Evolutionary conservation across 2,888 invertebrate species (phyloP).

Genomic region (Eueremaeus valkanovi): DNA sequence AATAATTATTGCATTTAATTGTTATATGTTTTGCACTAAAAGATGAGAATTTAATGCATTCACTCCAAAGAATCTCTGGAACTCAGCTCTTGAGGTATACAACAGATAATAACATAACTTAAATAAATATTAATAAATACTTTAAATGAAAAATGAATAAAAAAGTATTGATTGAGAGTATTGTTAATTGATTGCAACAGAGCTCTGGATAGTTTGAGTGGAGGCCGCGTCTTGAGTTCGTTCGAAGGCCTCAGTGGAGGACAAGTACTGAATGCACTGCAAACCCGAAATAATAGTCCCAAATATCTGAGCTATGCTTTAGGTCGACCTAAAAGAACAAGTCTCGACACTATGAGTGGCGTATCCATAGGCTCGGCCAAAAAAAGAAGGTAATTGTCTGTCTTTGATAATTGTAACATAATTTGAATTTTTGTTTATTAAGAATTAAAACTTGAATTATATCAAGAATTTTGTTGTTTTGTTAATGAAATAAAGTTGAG

Average conservation of each 20-base stretch:
- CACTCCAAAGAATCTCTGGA: not conserved
- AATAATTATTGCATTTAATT: not conserved
- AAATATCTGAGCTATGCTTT: not conserved
- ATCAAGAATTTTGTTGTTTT: no score
- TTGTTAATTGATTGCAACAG: no score
- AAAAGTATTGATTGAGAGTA: no score
- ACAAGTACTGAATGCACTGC: conserved; percentile 38
- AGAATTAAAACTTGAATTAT: no score
- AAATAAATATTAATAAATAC: no score
- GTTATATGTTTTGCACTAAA: not conserved
- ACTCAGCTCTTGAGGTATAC: conserved; percentile 14
- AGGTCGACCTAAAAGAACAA: conserved; percentile 25
- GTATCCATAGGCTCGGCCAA: conserved; percentile 34
- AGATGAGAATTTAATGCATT: conserved; percentile 7
- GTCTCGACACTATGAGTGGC: conserved; percentile 39
- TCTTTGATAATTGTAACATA: no score
- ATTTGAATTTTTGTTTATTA: no score
- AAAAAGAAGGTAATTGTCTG: conserved; percentile 8
- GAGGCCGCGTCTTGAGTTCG: not conserved
- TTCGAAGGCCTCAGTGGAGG: conserved; percentile 10
- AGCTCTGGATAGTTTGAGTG: not conserved
- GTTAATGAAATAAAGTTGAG: no score
- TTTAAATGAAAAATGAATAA: no score
- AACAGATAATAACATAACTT: not conserved
- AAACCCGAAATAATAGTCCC: not conserved